Base-by-base conservation (phyloP, 2,113 vertebrate genomes). In the Antennarius striatus region DNA sequence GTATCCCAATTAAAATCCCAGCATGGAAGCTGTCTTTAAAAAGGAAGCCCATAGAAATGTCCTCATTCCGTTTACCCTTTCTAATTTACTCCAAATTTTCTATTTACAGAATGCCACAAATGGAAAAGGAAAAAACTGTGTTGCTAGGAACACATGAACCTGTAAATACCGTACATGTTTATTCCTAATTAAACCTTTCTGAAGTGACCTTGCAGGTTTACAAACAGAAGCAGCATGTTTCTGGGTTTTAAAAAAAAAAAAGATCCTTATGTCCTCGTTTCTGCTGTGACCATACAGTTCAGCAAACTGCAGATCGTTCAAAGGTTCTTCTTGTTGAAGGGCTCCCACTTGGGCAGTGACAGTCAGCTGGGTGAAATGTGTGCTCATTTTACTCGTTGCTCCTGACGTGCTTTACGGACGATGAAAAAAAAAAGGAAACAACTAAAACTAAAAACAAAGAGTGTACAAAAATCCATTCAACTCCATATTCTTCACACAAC, bases 1-100 rank as follows among this genome's bases (percentile, higher is more conserved):
- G 71, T 74, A 85, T 78, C 50, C 67, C 71, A 88, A 88, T 83
- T 82, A 88, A 85, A 85, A 63, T 75, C 80, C 63, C 73, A 85
- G 82, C 82, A 77, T 75, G 68, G 82, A 76, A 85, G 66, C 60
- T 81, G 72, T 84, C 15, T 43, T 11, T 43, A 10, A 43, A 8
- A 10, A 43, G 42, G 32, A 36, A 36, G 32, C 32, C 32, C 32
- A 36, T 36, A 48, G 53, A 82, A 84, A 71, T 78, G 57, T 56
- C 58, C 42, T 82, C 51, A 62, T 67, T 73, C 69, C 22, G 22
- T 36, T 67, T 30, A 46, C 32, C 30, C 14, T 64, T 78, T 51
- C 63, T 61, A 1, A 43, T 75, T 79, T 56, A 54, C 52, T 63
- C 59, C 52, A 45, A n/a, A 61, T 69, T 74, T 52, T 51, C 28